A percentile compares a stretch with the other conserved stretches of the same genome.
Conservation (phyloP, 2,113 vertebrate species). For the Lamprotornis superbus region DNA sequence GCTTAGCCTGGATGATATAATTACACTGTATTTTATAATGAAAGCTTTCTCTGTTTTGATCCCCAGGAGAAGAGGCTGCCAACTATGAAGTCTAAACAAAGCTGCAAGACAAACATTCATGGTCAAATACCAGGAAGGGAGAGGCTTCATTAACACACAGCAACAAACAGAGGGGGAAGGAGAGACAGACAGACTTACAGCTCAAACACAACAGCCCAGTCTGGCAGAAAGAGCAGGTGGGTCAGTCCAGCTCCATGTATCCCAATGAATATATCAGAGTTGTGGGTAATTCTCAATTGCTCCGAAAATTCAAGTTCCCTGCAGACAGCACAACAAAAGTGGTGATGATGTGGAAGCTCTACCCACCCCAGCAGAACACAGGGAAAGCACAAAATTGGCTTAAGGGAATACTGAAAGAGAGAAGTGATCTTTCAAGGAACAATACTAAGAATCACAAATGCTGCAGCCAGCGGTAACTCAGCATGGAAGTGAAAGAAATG, state of each 20-base stretch:
- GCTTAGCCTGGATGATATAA: neutral
- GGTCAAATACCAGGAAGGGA: neutral
- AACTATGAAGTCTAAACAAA: neutral
- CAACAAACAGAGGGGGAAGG: neutral
- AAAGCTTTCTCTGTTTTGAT: neutral
- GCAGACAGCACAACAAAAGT: neutral
- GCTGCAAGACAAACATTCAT: neutral
- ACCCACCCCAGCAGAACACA: neutral
- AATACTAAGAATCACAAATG: neutral
- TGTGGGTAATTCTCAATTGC: conserved; percentile 90
- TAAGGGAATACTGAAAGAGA: neutral
- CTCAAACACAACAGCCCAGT: conserved; percentile 97
- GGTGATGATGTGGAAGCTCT: neutral
- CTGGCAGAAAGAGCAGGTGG: conserved; percentile 94
- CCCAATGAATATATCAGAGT: conserved; percentile 97
- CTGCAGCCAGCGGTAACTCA: neutral
- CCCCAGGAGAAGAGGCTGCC: neutral
- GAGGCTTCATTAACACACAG: neutral
- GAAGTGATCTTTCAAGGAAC: neutral
- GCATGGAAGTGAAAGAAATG: neutral
- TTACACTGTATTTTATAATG: neutral
- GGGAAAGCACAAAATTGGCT: neutral
- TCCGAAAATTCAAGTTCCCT: conserved; percentile 91
- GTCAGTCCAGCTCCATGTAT: conserved; percentile 97
- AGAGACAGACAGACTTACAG: conserved; percentile 79